Evolutionary conservation across 1,140 invertebrate genomes (phyloP), one percentile per base, ranked within the genome.

Genomic region (Phymorhynchus buccinoides): DNA sequence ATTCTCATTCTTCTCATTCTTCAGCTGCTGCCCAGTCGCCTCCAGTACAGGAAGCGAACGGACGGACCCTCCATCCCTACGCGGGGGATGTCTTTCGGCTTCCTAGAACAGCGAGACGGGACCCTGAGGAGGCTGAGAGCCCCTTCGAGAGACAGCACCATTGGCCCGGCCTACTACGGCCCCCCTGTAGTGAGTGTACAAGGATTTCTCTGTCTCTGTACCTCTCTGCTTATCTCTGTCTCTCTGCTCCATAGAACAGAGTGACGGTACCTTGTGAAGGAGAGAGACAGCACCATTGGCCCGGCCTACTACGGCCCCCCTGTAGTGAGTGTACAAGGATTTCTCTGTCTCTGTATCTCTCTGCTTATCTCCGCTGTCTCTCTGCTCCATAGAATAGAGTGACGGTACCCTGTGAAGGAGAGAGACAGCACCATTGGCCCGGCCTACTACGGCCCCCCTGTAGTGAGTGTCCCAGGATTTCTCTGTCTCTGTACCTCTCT

Each of bases 81-180:
- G 75, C 91, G 91, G 37, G 91, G 92, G 37, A 89, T 91, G 86
- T 91, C 93, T 14, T 94, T 92, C 87, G 93, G 93, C 4, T 94
- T 92, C 89, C 93, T 93, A 85, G 93, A 94, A 84, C 91, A 91
- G 88, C 90, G 92, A 41, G 92, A 93, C 88, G 93, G 93, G 7
- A 90, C 89, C 9, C 84, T 94, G 9, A 90, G 91, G 84, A 92
- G 91, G 87, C 93, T 93, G 82, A 89, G 91, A 12, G 87, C 92
- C 30, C 93, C 93, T 39, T 86, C 88, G 48, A 90, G 88, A 84
- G 93, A 94, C 82, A 82, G 75, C 14, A 87, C 89, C 22, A 75
- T 94, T 18, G 93, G 93, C 32, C 93, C 93, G 39, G 93, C 93
- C 14, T 94, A 88, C 85, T 94, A 94, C 87, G 90, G 88, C 71